Conservation (phyloP, 2,113 vertebrate species). For the Brachypteracias leptosomus region DNA sequence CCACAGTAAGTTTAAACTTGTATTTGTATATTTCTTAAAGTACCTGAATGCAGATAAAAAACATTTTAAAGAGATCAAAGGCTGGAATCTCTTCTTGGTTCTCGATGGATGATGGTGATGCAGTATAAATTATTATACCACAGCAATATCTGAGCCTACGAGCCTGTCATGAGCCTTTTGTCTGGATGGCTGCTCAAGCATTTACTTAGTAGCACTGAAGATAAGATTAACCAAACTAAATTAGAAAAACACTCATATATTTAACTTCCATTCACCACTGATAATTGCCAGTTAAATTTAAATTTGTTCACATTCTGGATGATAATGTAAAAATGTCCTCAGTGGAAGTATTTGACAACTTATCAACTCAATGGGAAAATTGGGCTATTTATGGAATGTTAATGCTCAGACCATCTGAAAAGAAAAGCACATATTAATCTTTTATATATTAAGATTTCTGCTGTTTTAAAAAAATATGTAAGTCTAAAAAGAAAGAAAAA, state of each 20-base stretch:
- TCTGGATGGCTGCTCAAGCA: slow-evolving; percentile 19
- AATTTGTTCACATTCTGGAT: slow-evolving; percentile 55
- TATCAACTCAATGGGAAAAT: slow-evolving; percentile 42
- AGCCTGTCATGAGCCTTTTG: neutral
- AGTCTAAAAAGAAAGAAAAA: neutral
- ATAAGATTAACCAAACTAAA: slow-evolving; percentile 55
- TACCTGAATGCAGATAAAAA: neutral
- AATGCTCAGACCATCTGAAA: slow-evolving; percentile 34
- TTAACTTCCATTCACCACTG: slow-evolving; percentile 59
- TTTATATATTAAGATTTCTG: neutral
- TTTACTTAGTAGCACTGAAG: slow-evolving; percentile 33
- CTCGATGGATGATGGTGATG: neutral
- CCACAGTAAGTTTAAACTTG: neutral
- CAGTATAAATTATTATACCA: neutral
- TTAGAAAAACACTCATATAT: slow-evolving; percentile 59
- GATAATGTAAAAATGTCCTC: slow-evolving; percentile 63
- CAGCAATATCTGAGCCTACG: neutral
- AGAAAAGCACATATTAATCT: slow-evolving; percentile 9
- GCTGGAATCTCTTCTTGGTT: neutral
- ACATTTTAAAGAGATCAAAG: neutral
- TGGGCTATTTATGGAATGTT: slow-evolving; percentile 37
- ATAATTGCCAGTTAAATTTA: slow-evolving; percentile 66
- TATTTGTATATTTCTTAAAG: neutral
- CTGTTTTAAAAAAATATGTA: neutral
- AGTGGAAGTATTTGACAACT: slow-evolving; percentile 57